Base-by-base conservation (phyloP, 2,888 invertebrate genomes). In the Leptinotarsa rubiginosa region DNA sequence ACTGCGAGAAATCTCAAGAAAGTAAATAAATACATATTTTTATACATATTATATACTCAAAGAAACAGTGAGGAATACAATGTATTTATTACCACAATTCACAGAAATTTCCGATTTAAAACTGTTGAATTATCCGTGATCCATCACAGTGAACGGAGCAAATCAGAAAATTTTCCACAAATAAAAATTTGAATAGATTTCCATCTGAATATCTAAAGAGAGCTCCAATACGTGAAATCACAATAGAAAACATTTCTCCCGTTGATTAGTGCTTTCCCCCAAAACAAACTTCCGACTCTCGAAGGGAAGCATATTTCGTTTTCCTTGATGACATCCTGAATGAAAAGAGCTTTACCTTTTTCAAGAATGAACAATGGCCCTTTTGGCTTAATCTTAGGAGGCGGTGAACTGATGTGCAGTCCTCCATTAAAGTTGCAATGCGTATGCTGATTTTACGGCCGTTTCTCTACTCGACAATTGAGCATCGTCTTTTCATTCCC, bases 361-460 rank as follows among this genome's bases (percentile, higher is more conserved):
- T 52, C 64, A 47, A 68, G 7, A 41, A 25, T 52, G 59, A 71
- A 74, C 74, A 74, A 74, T 74, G 71, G 68, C 12, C 68, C 31
- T 66, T 70, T 69, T 47, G 52, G 69, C 66, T 73, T 70, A 75
- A 75, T 75, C 70, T 67, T 54, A 22, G 75, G 62, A 52, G 73
- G 69, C 68, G 70, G 52, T 70, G 64, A 70, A 70, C 54, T 70
- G 70, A 71, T 68, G 74, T 71, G 64, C 54, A 74, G 66, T 74
- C 70, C 62, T 70, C 47, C 62, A 66, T 50, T 68, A 52, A 68
- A 75, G 54, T 73, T 70, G 73, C 75, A 73, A 70, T 75, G 75
- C 73, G 75, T 75, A 75, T 75, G 75, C 68, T 70, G 75, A 75
- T 75, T 75, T 75, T 70, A 74, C 52, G 54, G 65, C 59, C 69